These are phyloP conservation scores for Horisme vitalbata DNA, from an alignment of 2,888 invertebrate species.

Conservation along the genomic window DNA sequence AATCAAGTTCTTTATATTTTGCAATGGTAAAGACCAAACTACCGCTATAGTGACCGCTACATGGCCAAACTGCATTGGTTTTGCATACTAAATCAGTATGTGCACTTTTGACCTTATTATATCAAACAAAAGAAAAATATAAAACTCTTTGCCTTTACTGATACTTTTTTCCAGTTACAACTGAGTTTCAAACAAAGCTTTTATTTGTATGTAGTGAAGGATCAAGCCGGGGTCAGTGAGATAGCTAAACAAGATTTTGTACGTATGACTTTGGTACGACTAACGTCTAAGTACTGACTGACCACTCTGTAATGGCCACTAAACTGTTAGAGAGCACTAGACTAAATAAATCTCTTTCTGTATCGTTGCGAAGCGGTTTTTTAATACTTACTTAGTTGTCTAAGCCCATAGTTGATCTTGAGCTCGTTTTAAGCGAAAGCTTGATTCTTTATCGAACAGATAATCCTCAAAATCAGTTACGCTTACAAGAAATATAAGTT, in stretches of 20 bases:
- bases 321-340: no score
- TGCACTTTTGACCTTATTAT: conserved; percentile 8
- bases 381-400: background rate
- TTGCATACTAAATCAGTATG: conserved; percentile 25
- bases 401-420: background rate
- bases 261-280: no score
- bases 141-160: no score
- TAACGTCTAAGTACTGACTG: no score
- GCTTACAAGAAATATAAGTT: background rate
- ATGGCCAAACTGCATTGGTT: conserved; percentile 19
- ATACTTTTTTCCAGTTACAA: no score
- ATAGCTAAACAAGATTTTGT: conserved; percentile 41
- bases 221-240: conserved; percentile 37
- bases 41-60: conserved; percentile 44
- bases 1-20: conserved; percentile 7
- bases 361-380: no score
- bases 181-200: no score
- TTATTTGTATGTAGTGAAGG: no score
- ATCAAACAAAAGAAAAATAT: no score
- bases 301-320: no score
- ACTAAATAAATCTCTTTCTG: no score
- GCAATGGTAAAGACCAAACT: conserved; percentile 12
- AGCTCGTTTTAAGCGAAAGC: background rate
- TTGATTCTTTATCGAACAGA: background rate
- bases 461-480: background rate